A percentile compares a stretch with the other conserved stretches of the same genome.
These are phyloP conservation scores for Ditula angustiorana DNA, from an alignment of 2,888 invertebrate genomes.

Conservation along the genomic window DNA sequence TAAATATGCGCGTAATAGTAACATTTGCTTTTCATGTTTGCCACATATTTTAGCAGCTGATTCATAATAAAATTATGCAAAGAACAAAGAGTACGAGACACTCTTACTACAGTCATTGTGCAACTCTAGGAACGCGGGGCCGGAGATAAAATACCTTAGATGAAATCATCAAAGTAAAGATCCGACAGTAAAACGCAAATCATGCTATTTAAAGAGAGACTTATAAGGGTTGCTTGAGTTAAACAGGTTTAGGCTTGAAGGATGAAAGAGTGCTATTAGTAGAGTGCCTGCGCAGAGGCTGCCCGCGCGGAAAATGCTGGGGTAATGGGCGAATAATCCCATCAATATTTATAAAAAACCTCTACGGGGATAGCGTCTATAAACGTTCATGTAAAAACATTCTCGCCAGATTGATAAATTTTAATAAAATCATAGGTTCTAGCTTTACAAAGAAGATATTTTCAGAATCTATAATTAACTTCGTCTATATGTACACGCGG, in stretches of 20 bases:
- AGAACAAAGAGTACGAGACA: conserved; percentile 23
- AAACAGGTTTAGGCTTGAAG: neutral
- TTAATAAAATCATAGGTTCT: neutral
- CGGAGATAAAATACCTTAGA: conserved; percentile 16
- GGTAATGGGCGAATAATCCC: neutral
- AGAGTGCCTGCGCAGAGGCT: neutral
- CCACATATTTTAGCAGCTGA: conserved; percentile 35
- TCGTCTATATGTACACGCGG: neutral
- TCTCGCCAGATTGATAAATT: neutral
- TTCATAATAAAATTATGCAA: conserved; percentile 38
- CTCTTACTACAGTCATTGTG: conserved; percentile 8
- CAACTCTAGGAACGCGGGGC: conserved; percentile 4
- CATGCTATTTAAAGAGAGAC: conserved; percentile 47
- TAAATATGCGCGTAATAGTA: conserved; percentile 25
- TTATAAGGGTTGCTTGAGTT: conserved; percentile 18
- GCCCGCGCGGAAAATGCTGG: neutral
- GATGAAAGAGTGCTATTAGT: conserved; percentile 3
- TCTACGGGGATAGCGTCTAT: neutral
- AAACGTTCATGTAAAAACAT: neutral
- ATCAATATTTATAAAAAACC: neutral
- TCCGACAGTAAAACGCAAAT: conserved; percentile 1
- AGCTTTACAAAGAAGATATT: neutral
- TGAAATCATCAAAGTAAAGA: conserved; percentile 20
- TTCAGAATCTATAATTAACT: conserved; percentile 19
- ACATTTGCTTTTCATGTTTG: conserved; percentile 33